A percentile compares a stretch with the other conserved stretches of the same genome.
These are phyloP conservation scores for Cerastis rubricosa DNA, from an alignment of 2,888 invertebrate genomes.

Conservation along the genomic window DNA sequence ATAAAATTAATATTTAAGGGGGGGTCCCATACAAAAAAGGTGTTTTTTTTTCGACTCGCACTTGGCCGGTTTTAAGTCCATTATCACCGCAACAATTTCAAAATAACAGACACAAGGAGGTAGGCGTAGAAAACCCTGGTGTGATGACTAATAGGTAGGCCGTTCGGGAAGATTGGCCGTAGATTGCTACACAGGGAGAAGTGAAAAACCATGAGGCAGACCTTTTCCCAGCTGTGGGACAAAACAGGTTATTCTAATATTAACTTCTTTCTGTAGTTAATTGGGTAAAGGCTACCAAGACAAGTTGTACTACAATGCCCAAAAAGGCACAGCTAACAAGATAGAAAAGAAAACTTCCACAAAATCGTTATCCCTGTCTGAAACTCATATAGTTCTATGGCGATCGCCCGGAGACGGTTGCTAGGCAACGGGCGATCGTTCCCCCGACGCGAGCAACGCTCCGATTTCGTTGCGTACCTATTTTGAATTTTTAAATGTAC, in stretches of 20 bases:
- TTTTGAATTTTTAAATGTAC: constrained; percentile 70
- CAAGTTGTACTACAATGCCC: not conserved
- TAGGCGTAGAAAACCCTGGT: not conserved
- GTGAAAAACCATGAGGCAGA: not conserved
- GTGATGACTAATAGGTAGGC: not conserved
- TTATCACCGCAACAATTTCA: not conserved
- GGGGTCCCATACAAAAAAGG: too few species aligned
- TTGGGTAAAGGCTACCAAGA: not conserved
- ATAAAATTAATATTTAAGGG: too few species aligned
- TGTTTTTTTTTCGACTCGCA: too few species aligned
- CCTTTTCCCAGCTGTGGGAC: not conserved
- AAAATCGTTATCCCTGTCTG: constrained; percentile 28
- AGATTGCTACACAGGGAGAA: not conserved
- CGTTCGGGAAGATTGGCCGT: not conserved
- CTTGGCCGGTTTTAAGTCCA: too few species aligned
- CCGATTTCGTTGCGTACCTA: constrained; percentile 70
- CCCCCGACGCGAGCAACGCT: constrained; percentile 72
- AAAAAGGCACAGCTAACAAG: not conserved
- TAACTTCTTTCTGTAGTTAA: not conserved
- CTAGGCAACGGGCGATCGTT: constrained; percentile 80
- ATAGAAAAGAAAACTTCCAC: not conserved
- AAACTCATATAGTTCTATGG: constrained; percentile 60
- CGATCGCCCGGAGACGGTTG: constrained; percentile 76
- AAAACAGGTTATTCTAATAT: not conserved
- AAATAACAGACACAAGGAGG: too few species aligned